These are phyloP conservation scores for Tipula confusa DNA, from an alignment of 2,888 invertebrate species.

Conservation along the genomic window DNA sequence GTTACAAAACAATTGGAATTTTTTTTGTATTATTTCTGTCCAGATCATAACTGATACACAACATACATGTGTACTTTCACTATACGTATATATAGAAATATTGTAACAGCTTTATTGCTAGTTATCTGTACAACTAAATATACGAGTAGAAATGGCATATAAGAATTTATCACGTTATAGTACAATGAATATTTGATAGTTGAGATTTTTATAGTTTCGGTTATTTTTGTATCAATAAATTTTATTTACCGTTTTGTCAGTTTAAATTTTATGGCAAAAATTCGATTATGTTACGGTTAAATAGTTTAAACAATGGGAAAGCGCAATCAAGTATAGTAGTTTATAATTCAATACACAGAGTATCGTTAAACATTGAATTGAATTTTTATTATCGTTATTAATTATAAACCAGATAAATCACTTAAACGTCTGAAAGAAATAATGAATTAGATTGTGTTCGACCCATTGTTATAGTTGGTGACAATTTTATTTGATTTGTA, in stretches of 20 bases:
- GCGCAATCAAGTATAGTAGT: neutral
- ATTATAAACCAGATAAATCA: neutral
- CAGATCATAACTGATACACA: neutral
- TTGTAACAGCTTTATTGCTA: too few species aligned
- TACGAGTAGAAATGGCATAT: neutral
- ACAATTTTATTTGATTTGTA: neutral
- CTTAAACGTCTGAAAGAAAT: neutral
- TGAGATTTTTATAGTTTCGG: neutral
- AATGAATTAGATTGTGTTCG: neutral
- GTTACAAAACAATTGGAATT: neutral
- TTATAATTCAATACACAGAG: neutral
- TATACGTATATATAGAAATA: neutral
- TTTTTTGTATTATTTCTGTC: neutral
- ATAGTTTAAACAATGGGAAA: neutral
- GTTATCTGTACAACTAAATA: too few species aligned
- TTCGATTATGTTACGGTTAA: neutral
- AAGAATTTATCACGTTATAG: slow-evolving; percentile 14
- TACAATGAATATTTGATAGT: slow-evolving; percentile 12
- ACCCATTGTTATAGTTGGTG: neutral
- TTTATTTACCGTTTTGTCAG: neutral
- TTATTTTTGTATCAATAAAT: neutral
- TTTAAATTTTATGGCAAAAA: neutral
- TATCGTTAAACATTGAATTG: neutral
- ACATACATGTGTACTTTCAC: neutral
- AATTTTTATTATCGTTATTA: slow-evolving; percentile 12